Evolutionary conservation across 2,888 invertebrate species (phyloP), one percentile per base, ranked within the genome.

Genomic region (Dicyrtomina minuta): DNA sequence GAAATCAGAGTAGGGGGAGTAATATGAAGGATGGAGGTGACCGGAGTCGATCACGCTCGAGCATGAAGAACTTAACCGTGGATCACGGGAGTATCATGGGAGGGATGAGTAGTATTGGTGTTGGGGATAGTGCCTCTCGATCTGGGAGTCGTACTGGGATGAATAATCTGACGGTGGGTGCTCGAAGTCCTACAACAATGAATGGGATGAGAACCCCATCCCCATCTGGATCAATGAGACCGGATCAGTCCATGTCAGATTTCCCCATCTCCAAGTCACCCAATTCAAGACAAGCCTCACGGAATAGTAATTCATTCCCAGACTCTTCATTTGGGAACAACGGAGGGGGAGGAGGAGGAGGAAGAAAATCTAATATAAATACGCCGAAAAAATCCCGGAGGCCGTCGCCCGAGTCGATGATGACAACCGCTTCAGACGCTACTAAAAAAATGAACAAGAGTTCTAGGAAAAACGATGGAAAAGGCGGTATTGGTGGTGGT

Each of bases 121-220:
- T n/a, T n/a, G 33, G 8, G 8, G 8, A 3, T 33, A 33, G 8
- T 33, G 4, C 3, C 8, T 33, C 33, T 33, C 26, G 64, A 3
- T 49, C 49, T n/a, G 24, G 51, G 1, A 64, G 64, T 51, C 64
- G 64, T 1, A 33, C 20, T 20, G 49, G 66, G 22, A 33, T 46
- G 26, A 58, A 56, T 44, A 66, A 66, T 22, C 17, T 66, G 10
- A 46, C 46, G 20, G 66, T 66, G 2, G 49, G 22, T 27, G 13
- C 33, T 17, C 20, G 39, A 49, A 58, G 58, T 33, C 44, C 27
- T n/a, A 43, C 26, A 10, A 59, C 51, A 39, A 53, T 51, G 24
- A 58, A 12, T 22, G 24, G 24, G 22, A 24, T 26, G 22, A 65
- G 65, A 56, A 55, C 39, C 1, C 41, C 53, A 26, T 65, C 65